Evolutionary conservation across 92 coral and sea anemone species (phyloP).

Genomic region (Heteractis magnifica): DNA sequence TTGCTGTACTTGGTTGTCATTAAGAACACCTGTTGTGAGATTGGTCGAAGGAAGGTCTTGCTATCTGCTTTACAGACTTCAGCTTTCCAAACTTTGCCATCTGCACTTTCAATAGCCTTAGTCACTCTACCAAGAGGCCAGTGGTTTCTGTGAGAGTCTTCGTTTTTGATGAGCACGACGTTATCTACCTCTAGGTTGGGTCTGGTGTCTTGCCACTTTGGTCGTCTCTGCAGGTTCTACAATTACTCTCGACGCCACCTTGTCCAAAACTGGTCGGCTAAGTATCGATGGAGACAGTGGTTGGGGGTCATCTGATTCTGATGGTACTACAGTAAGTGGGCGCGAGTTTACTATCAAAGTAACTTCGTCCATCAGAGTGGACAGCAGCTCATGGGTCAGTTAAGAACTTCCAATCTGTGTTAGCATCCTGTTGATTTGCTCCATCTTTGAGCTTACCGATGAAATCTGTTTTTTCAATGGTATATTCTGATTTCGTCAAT

Average conservation of each 20-base stretch:
- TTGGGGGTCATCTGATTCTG: not conserved
- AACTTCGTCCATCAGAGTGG: not conserved
- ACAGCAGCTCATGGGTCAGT: not conserved
- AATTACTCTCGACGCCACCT: conserved; percentile 46
- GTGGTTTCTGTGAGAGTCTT: not conserved
- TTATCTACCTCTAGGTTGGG: conserved; percentile 42
- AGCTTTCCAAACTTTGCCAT: not conserved
- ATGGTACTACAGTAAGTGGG: not conserved
- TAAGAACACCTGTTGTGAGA: not conserved
- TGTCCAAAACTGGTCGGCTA: too few species aligned
- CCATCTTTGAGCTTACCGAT: too few species aligned
- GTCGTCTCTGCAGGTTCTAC: conserved; percentile 34
- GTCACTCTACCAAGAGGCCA: not conserved
- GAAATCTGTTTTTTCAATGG: not conserved
- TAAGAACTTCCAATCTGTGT: not conserved
- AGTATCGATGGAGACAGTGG: not conserved
- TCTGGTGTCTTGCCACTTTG: conserved; percentile 37
- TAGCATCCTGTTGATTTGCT: too few species aligned
- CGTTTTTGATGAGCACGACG: conserved; percentile 9
- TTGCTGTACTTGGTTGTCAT: not conserved
- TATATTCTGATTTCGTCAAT: not conserved
- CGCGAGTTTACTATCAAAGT: not conserved
- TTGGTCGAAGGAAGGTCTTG: not conserved
- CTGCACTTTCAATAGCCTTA: not conserved
- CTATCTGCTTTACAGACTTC: not conserved